These are phyloP conservation scores for Enteromius unitaeniatus DNA, from an alignment of 2,797 vertebrate genomes.

Conservation along the genomic window DNA sequence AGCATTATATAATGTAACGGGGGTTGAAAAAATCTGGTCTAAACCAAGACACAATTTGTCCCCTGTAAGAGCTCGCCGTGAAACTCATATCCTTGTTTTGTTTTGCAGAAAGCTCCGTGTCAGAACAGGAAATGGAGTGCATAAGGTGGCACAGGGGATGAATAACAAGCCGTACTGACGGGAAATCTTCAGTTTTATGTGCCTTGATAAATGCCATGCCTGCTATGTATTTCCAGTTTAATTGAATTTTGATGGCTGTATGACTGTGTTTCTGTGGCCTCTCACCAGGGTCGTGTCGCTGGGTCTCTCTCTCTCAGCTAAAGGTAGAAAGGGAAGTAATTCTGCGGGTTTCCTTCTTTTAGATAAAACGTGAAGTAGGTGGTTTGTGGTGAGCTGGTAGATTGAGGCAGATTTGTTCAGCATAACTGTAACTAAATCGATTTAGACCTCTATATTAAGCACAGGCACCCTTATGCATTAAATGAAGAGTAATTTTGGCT, in stretches of 20 bases:
- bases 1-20: background rate
- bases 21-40: background rate
- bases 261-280: conserved; percentile 40
- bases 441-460: conserved; percentile 47
- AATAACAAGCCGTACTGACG: conserved; percentile 68
- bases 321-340: conserved; percentile 27
- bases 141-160: conserved; percentile 56
- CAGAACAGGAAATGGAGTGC: conserved; percentile 64
- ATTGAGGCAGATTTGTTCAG: conserved; percentile 81
- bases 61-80: conserved; percentile 57
- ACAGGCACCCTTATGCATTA: background rate
- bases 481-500: too few relatives aligned
- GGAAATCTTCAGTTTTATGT: conserved; percentile 47
- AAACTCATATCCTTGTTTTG: conserved; percentile 61
- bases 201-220: conserved; percentile 17
- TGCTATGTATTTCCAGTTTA: conserved; percentile 41
- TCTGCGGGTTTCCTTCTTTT: conserved; percentile 63
- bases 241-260: conserved; percentile 35
- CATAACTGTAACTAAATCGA: conserved; percentile 72
- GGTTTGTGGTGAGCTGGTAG: conserved; percentile 81
- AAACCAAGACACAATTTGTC: background rate
- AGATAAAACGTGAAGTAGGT: conserved; percentile 73
- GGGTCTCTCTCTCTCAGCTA: conserved; percentile 63
- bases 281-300: conserved; percentile 11
- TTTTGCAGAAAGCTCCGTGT: conserved; percentile 65